Percentiles rank a stretch among this genome's conserved stretches.
These are phyloP conservation scores for Sicus ferrugineus DNA, from an alignment of 2,888 invertebrate species.

Conservation along the genomic window DNA sequence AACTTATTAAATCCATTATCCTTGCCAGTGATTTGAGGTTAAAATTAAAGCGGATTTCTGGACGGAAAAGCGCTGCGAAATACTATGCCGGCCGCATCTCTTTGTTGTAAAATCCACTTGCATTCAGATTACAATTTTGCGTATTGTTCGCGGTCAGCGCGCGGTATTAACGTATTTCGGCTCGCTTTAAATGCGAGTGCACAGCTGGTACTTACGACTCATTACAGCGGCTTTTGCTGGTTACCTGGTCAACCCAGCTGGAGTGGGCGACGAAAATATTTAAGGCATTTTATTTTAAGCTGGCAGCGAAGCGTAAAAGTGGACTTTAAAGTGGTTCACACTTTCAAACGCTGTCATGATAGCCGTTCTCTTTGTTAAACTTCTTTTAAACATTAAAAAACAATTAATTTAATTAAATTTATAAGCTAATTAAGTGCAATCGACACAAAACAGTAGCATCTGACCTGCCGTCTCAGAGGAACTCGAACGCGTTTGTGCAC, in stretches of 20 bases:
- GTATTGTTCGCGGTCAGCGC: conserved; percentile 15
- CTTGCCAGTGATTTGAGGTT: conserved; percentile 55
- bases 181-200: not conserved
- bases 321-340: too few relatives aligned
- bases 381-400: too few relatives aligned
- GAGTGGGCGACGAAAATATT: too few relatives aligned
- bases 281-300: too few relatives aligned
- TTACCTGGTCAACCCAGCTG: not conserved
- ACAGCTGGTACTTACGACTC: not conserved
- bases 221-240: not conserved
- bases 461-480: too few relatives aligned
- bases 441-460: too few relatives aligned
- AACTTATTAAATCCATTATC: conserved; percentile 60
- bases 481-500: too few relatives aligned
- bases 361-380: too few relatives aligned
- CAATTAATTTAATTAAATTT: too few relatives aligned
- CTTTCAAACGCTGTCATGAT: too few relatives aligned
- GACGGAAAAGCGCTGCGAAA: not conserved
- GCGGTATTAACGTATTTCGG: not conserved
- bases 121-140: conserved; percentile 17
- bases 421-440: too few relatives aligned
- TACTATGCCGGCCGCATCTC: not conserved
- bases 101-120: conserved; percentile 19
- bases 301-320: too few relatives aligned
- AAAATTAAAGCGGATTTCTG: conserved; percentile 58